Base-by-base conservation (phyloP, 1,140 invertebrate genomes). In the Aphelinus certus region DNA sequence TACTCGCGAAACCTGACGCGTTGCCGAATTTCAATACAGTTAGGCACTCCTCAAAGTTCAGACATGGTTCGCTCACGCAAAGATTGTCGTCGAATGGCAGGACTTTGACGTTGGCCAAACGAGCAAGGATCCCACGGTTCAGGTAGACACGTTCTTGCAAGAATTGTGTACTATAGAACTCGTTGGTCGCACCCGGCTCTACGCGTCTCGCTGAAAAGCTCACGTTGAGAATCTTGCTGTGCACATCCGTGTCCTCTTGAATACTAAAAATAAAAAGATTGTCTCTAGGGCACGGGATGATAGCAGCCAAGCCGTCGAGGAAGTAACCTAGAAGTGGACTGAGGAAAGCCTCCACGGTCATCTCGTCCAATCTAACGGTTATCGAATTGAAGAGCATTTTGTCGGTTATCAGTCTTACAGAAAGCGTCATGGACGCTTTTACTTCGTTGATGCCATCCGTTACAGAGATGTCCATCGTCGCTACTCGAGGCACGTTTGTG, bases 61-160 rank as follows among this genome's bases (percentile, higher is more conserved):
- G 88, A 83, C 98, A 99, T 0, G 97, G 97, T 83, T 99, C 98
- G 42, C 94, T 91, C 0, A 98, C 94, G 86, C 98, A 99, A 0
- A 99, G 89, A 86, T 99, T 98, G 84, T 99, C 98, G 83, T 98
- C 97, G 86, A 99, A 98, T 0, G 97, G 96, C 2, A 98, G 85
- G 0, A 99, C 95, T 90, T 96, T 93, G 1, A 98, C 92, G 46
- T 95, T 97, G 6, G 96, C 95, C 1, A 98, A 85, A 78, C 95
- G 91, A 0, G 95, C 95, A 3, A 98, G 86, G 2, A 96, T 93
- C 0, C 93, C 92, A 45, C 97, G 89, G 81, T 98, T 96, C 7
- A 98, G 88, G 85, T 98, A 98, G 3, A 99, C 95, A n/a, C 95
- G 88, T 85, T 99, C 97, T 79, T 97, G 93, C 7, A 99, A 89